Base-by-base conservation (phyloP, 2,888 invertebrate genomes). In the Argyresthia albistria region DNA sequence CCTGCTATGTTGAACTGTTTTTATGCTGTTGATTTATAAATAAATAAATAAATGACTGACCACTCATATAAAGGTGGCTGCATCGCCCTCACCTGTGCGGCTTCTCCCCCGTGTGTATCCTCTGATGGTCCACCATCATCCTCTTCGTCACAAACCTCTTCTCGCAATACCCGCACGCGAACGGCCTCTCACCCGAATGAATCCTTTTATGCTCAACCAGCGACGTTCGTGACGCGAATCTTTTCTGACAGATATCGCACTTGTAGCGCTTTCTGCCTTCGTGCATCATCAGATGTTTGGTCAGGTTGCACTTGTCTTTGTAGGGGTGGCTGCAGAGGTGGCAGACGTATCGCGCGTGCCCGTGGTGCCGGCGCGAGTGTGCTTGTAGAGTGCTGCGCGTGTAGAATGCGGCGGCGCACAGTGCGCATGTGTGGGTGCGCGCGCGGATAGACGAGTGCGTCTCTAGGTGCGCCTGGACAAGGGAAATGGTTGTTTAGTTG, bases 161-260 rank as follows among this genome's bases (percentile, higher is more conserved):
- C 0, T 70, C 58, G 54, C 87, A 87, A 53, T 68, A 76, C 7
- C 54, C 67, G 53, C 87, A 87, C 1, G 56, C 51, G 52, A 65
- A 87, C 0, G 87, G 87, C 37, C 78, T 55, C 46, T 87, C 87
- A 0, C 87, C 82, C 0, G 86, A 77, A 57, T 87, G 87, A n/a
- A 76, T 70, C n/a, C 88, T 62, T 50, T 73, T 79, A 56, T 88
- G 88, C 53, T 82, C 80, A 0, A 74, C 62, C 42, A 80, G 59
- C 0, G 78, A 73, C 0, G 73, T 66, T 10, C 67, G 72, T 0
- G 76, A 69, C 0, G 73, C 67, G 53, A 71, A 86, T 1, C 74
- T 68, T 57, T 83, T 87, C 1, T 71, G 60, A 48, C 88, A 88
- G 46, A 83, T 69, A 50, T 81, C 78, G 55, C 88, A 88, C 54